Evolutionary conservation across 2,888 invertebrate species (phyloP), one percentile per base, ranked within the genome.

Genomic region (Beris chalybata): DNA sequence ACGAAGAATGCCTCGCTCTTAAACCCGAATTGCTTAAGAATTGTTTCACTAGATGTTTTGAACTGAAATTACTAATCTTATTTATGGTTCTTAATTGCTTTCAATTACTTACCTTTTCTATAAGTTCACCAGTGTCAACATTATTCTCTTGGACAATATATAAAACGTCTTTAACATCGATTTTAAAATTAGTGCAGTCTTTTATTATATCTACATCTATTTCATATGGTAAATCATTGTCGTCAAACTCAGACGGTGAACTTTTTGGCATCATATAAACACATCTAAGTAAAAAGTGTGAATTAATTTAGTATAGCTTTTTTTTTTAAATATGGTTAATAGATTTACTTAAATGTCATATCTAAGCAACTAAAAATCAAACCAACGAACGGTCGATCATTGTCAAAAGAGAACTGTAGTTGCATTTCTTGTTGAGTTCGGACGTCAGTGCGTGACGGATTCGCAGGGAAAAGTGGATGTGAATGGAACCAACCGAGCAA

Each of bases 401-500:
- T 67, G n/a, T 70, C 63, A 45, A 66, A 56, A 15, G 71, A 70
- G 58, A 72, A 72, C 64, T 73, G 72, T 50, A 82, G 78, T 78
- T 88, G 87, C 73, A 86, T 83, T 65, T 84, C 83, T 43, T 83
- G 80, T 79, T 90, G 90, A 45, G 88, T 85, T 73, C 83, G 82
- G 70, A 91, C 82, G 80, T 91, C 91, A 72, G 84, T 85, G 15
- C 85, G 82, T 0, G 90, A 90, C 0, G 91, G 91, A 74, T 87
- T 84, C 0, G 89, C 85, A 4, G 86, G 83, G 81, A 90, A 91
- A 30, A 82, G 80, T 2, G 91, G 90, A 82, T 91, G 91, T 32
- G 90, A 90, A 82, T 91, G 91, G 79, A 89, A 90, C 91, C 91
- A 91, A 30, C 89, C 90, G 66, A 87, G 82, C 64, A 88, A 84